Base-by-base conservation (phyloP, 35 echinoderm and acorn worm genomes). In the Nesometra sesokonis region DNA sequence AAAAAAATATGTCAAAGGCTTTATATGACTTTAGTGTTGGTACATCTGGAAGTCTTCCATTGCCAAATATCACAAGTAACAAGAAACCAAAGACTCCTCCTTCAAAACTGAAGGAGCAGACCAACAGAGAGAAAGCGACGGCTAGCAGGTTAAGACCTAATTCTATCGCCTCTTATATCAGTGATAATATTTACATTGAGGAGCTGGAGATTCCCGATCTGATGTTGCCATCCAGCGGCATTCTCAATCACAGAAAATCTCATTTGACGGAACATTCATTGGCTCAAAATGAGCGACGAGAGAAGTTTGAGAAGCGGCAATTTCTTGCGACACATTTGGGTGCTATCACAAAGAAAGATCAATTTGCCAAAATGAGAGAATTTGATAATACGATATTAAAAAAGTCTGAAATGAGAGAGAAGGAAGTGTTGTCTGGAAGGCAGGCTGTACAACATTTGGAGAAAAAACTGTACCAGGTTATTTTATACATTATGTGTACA, bases 1-100 rank as follows among this genome's bases (percentile, higher is more conserved):
- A 94, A 11, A 84, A 85, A 52, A 27, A 92, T 35, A 88, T 94
- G 82, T 82, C 79, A 0, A 78, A 90, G 47, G 96, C 96, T 21
- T 77, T 94, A 47, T 99, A 93, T 84, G 88, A 99, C 86, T 99
- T 99, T 47, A 94, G 96, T 84, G 82, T 93, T 11, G 96, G 96
- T 36, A 94, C 96, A 40, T 84, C 92, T 21, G 96, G 96, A 0
- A 99, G 96, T 79, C 33, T 99, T 19, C 93, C 79, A n/a, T 38
- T 94, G 29, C 91, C 88, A 15, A 77, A 32, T 27, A 38, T 83
- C 3, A 5, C 34, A 11, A 35, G 13, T 11, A 34, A 52, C 8
- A 30, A 38, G 3, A 40, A 83, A 36, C 29, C 38, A 85, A 47
- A 52, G n/a, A 52, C 83, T 52, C 36, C 82, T 40, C 37, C 32